These are phyloP conservation scores for Chauna torquata DNA, from an alignment of 2,113 vertebrate genomes.

Conservation along the genomic window DNA sequence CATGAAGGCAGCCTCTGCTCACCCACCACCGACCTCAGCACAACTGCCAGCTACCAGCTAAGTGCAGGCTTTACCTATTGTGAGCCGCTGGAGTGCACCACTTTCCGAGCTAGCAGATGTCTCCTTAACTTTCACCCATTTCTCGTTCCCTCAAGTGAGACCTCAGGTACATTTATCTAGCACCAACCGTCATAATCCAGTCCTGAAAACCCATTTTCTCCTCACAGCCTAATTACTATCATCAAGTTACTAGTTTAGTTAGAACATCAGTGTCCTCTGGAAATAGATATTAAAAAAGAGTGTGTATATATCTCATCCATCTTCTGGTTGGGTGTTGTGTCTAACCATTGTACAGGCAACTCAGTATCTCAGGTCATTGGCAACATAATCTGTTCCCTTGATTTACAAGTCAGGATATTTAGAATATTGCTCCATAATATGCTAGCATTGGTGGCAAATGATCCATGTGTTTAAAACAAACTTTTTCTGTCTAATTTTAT, in stretches of 20 bases:
- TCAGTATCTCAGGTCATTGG: neutral
- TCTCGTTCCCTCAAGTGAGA: neutral
- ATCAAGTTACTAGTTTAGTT: neutral
- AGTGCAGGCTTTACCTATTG: neutral
- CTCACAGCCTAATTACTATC: neutral
- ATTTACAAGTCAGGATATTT: neutral
- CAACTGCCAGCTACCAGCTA: neutral
- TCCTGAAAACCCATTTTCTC: neutral
- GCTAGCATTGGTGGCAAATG: neutral
- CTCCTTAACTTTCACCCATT: neutral
- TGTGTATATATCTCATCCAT: neutral
- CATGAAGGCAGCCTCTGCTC: neutral
- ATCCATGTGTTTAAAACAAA: neutral
- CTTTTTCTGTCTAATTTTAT: neutral
- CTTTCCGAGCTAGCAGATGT: neutral
- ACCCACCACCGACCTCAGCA: neutral
- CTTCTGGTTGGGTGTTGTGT: neutral
- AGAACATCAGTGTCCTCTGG: neutral
- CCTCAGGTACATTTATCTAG: neutral
- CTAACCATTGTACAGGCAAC: neutral
- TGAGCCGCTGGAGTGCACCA: neutral
- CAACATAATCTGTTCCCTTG: neutral
- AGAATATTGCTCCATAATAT: neutral
- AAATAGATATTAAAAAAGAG: neutral
- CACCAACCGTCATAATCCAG: neutral